phyloP scores from a whole-genome alignment of 53 echinoderm and acorn worm genomes.

The Zoroaster sp. region DNA sequence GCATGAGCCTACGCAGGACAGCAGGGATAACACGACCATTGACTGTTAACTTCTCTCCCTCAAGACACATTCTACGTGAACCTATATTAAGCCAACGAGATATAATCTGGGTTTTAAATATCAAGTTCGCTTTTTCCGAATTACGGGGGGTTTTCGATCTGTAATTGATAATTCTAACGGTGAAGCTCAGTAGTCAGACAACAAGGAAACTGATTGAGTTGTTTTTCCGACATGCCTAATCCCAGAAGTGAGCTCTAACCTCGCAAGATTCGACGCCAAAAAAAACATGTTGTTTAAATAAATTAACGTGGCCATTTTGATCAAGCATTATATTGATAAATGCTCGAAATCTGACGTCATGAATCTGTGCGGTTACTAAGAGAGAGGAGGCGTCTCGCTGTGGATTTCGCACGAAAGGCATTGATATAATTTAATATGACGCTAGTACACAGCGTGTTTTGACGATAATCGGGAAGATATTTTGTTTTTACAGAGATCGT shows the following conservation, averaged over 20 bases:
- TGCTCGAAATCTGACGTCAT: background rate
- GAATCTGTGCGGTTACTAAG: background rate
- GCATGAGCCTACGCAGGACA: too few species aligned
- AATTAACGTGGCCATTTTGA: background rate
- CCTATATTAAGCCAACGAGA: too few species aligned
- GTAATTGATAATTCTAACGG: too few species aligned
- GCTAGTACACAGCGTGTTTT: background rate
- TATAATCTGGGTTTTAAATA: too few species aligned
- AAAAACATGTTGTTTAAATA: background rate
- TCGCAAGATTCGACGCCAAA: background rate
- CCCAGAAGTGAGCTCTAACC: background rate
- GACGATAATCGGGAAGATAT: too few species aligned
- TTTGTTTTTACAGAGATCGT: background rate
- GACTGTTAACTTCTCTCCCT: too few species aligned
- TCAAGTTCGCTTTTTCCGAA: too few species aligned
- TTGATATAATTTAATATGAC: background rate
- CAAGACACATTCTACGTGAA: too few species aligned
- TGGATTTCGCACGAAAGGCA: background rate
- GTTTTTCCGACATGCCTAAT: background rate
- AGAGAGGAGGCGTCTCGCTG: background rate
- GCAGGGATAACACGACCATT: too few species aligned
- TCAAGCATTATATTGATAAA: background rate
- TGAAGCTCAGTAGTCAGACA: too few species aligned
- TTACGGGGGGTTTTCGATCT: too few species aligned
- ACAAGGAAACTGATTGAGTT: background rate